Evolutionary conservation across 2,888 invertebrate genomes (phyloP).

Genomic region (Eugnorisma glareosa): DNA sequence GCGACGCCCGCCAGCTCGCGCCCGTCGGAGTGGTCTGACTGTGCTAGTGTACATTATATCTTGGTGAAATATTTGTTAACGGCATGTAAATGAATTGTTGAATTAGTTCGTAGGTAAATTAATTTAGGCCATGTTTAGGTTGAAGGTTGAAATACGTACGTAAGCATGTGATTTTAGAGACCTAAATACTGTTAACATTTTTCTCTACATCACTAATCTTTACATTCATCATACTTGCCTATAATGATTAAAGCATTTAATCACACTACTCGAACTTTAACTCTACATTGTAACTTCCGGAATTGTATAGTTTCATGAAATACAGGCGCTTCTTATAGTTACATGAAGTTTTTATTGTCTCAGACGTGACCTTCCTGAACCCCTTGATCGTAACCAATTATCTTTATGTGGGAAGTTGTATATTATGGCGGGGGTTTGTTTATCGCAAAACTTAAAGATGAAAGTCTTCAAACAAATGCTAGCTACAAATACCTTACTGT

Average conservation of each 20-base stretch:
- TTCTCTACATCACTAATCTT: constrained; percentile 25
- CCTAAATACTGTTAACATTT: constrained; percentile 48
- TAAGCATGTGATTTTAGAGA: constrained; percentile 52
- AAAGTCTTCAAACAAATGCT: constrained; percentile 20
- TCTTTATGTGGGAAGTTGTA: constrained; percentile 61
- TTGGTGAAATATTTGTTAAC: constrained; percentile 47
- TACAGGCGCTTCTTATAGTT: constrained; percentile 61
- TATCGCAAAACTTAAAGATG: constrained; percentile 2
- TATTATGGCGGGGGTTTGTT: constrained; percentile 17
- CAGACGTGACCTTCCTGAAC: constrained; percentile 48
- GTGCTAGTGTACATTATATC: constrained; percentile 39
- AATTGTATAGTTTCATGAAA: constrained; percentile 58
- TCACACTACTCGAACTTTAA: constrained; percentile 26
- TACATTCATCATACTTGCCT: constrained; percentile 40
- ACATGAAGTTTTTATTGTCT: constrained; percentile 53
- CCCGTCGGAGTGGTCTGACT: constrained; percentile 13
- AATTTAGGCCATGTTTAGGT: constrained; percentile 54
- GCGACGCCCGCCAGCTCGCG: background rate
- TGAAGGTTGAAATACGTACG: constrained; percentile 47
- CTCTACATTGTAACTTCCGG: constrained; percentile 22
- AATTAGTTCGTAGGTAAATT: constrained; percentile 65
- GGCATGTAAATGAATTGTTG: constrained; percentile 66
- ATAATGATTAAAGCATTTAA: constrained; percentile 21
- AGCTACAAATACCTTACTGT: background rate
- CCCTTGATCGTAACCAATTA: constrained; percentile 57